A percentile compares a stretch with the other conserved stretches of the same genome.
Evolutionary conservation across 2,888 invertebrate genomes (phyloP).

Genomic region (Exocentrus adspersus): DNA sequence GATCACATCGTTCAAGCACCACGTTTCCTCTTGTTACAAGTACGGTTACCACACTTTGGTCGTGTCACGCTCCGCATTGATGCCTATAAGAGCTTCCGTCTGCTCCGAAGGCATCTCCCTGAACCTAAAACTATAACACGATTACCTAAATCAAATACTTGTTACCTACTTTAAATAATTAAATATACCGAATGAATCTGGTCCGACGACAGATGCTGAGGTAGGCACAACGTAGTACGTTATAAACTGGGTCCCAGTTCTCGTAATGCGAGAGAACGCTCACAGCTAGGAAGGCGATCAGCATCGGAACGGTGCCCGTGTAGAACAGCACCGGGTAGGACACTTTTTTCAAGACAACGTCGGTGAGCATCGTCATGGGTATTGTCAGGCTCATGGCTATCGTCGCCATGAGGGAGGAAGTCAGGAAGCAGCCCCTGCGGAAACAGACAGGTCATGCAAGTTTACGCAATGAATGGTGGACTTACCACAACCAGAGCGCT

Average conservation of each 20-base stretch:
- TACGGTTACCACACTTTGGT: slow-evolving; percentile 44
- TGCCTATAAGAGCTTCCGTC: slow-evolving; percentile 74
- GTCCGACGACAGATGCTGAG: slow-evolving; percentile 64
- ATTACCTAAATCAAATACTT: neutral
- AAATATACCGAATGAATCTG: slow-evolving; percentile 66
- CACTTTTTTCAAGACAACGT: slow-evolving; percentile 77
- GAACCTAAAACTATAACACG: slow-evolving; percentile 64
- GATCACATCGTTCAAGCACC: slow-evolving; percentile 44
- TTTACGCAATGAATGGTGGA: no score
- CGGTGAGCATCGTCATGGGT: slow-evolving; percentile 89
- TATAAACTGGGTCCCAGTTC: slow-evolving; percentile 82
- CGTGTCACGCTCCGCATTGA: slow-evolving; percentile 69
- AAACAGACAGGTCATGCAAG: no score
- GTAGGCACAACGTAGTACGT: slow-evolving; percentile 66
- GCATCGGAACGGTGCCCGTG: slow-evolving; percentile 80
- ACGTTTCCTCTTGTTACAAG: slow-evolving; percentile 29
- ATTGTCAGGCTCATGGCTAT: slow-evolving; percentile 86
- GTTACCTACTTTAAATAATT: no score
- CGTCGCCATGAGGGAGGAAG: slow-evolving; percentile 90
- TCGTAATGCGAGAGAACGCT: slow-evolving; percentile 79
- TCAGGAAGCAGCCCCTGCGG: slow-evolving; percentile 87
- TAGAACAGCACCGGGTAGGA: slow-evolving; percentile 78
- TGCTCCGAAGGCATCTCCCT: slow-evolving; percentile 74
- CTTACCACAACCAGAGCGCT: slow-evolving; percentile 91
- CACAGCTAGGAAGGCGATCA: slow-evolving; percentile 78